Evolutionary conservation across 2,888 invertebrate genomes (phyloP).

Genomic region (Rhingia rostrata): DNA sequence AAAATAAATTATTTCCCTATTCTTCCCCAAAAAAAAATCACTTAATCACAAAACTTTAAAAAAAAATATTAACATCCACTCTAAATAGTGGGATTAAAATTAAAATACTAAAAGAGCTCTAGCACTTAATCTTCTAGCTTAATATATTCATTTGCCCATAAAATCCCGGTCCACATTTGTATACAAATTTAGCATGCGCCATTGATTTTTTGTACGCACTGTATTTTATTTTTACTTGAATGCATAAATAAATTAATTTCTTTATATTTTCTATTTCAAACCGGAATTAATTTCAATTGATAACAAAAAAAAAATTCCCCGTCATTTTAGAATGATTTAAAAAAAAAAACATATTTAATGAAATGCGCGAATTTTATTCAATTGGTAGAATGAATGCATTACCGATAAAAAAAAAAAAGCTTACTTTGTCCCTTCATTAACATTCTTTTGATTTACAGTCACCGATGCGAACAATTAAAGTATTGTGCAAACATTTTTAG

Average conservation of each 20-base stretch:
- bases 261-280: not conserved
- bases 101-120: too few species aligned
- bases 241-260: slow-evolving; percentile 1
- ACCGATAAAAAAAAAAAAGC: not conserved
- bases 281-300: not conserved
- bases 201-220: too few species aligned
- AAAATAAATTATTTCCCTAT: too few species aligned
- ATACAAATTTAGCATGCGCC: too few species aligned
- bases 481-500: not conserved
- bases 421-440: slow-evolving; percentile 2
- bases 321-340: not conserved
- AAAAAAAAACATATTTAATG: not conserved
- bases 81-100: too few species aligned
- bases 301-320: not conserved
- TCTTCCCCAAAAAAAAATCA: too few species aligned
- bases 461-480: not conserved
- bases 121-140: too few species aligned
- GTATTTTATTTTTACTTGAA: not conserved
- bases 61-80: too few species aligned
- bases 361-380: not conserved
- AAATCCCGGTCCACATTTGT: too few species aligned
- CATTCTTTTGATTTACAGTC: slow-evolving; percentile 2
- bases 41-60: too few species aligned
- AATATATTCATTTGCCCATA: too few species aligned
- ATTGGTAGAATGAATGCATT: not conserved